phyloP scores from a whole-genome alignment of 2,113 vertebrate genomes.

The Echinops telfairi region DNA sequence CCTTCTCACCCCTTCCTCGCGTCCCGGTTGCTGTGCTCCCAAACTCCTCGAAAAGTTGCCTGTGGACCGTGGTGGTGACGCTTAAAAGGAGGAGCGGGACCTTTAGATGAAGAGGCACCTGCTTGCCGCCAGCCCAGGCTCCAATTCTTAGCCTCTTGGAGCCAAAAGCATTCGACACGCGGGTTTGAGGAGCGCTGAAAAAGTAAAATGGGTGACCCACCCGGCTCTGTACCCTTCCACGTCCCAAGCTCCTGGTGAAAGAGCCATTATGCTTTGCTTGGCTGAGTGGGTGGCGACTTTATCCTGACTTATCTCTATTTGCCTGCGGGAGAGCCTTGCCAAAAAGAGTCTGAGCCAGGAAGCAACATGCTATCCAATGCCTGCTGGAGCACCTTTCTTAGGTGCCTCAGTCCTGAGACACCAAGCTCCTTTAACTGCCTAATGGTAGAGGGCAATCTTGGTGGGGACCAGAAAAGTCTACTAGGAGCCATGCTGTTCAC shows the following conservation, averaged over 20 bases:
- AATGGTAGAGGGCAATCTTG: not conserved
- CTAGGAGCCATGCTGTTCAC: fast-evolving
- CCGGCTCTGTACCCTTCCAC: not conserved
- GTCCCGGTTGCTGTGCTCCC: fast-evolving
- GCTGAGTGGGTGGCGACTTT: conserved; percentile 30
- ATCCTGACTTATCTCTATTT: conserved; percentile 15
- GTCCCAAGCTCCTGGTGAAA: not conserved
- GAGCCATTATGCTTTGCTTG: conserved; percentile 8
- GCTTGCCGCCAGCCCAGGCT: not conserved
- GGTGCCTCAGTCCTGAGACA: not conserved
- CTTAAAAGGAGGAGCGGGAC: not conserved
- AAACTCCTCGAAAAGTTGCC: not conserved
- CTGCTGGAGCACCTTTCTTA: not conserved
- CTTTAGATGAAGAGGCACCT: not conserved
- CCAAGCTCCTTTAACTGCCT: not conserved
- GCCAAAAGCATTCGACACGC: not conserved
- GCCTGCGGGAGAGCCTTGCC: conserved; percentile 10
- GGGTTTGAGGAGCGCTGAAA: not conserved
- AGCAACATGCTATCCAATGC: not conserved
- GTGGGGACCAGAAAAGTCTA: not conserved
- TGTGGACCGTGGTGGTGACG: not conserved
- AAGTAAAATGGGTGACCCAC: not conserved
- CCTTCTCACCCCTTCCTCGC: too few relatives aligned
- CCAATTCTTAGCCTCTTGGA: not conserved
- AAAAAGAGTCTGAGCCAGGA: not conserved